These are phyloP conservation scores for Eptesicus fuscus DNA, from an alignment of 2,113 vertebrate genomes.

Conservation along the genomic window DNA sequence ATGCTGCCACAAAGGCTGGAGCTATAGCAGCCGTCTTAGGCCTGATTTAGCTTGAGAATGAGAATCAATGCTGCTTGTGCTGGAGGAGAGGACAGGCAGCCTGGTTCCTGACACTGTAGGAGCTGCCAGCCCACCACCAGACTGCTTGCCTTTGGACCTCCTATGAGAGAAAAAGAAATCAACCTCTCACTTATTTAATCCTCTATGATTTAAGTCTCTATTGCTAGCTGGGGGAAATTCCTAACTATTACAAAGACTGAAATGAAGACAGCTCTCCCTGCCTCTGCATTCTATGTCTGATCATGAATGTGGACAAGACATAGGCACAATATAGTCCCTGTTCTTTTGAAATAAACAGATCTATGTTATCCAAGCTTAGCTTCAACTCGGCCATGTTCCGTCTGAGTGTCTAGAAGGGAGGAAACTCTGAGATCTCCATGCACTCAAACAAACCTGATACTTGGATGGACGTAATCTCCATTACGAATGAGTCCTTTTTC, in stretches of 20 bases:
- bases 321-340: not conserved
- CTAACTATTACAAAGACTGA: not conserved
- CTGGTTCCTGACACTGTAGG: not conserved
- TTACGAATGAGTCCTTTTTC: slow-evolving; percentile 38
- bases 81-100: rapidly evolving
- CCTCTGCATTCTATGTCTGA: not conserved
- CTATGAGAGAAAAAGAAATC: not conserved
- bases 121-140: not conserved
- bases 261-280: not conserved
- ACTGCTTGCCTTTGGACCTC: not conserved
- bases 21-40: not conserved
- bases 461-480: slow-evolving; percentile 41
- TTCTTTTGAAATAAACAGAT: not conserved
- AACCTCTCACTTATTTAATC: not conserved
- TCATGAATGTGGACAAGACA: not conserved
- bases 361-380: not conserved
- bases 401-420: not conserved
- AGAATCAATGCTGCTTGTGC: not conserved
- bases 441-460: not conserved
- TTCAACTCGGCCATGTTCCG: not conserved
- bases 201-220: not conserved
- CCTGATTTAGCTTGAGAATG: not conserved
- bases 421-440: not conserved
- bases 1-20: not conserved
- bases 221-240: not conserved